Conservation (phyloP, 2,797 vertebrate genomes). For the Leuciscus waleckii region DNA sequence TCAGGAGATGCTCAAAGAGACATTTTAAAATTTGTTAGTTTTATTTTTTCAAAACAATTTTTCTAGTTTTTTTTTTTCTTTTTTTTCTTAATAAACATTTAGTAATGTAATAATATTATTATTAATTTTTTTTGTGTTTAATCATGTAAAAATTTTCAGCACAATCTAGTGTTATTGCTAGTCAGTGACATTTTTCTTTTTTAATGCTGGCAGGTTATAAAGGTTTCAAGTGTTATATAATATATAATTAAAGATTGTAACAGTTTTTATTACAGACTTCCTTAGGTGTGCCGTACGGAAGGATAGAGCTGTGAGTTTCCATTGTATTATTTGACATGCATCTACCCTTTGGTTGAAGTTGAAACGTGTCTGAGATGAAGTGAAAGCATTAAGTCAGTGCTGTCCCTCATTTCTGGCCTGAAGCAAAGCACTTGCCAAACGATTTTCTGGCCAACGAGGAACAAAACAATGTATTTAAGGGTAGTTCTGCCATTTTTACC, state of each 20-base stretch:
- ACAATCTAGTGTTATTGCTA: neutral
- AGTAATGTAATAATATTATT: neutral
- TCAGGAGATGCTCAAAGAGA: neutral
- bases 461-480: neutral
- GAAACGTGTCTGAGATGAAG: slow-evolving; percentile 17
- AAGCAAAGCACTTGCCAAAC: slow-evolving; percentile 24
- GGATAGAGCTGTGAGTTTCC: neutral
- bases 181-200: neutral
- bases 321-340: neutral
- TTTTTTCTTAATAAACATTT: too few relatives aligned
- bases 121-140: neutral
- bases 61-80: too few relatives aligned
- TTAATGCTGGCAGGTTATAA: neutral
- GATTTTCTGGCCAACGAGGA: slow-evolving; percentile 2
- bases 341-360: neutral
- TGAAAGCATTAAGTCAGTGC: slow-evolving; percentile 3
- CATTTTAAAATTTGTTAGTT: neutral
- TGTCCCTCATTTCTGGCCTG: slow-evolving; percentile 4
- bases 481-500: neutral
- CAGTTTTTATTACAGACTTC: neutral
- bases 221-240: neutral
- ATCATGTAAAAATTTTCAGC: neutral
- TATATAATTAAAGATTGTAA: neutral
- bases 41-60: neutral
- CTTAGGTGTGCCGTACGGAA: neutral